Conservation (phyloP, 2,797 vertebrate genomes). For the Pempheris klunzingeri region DNA sequence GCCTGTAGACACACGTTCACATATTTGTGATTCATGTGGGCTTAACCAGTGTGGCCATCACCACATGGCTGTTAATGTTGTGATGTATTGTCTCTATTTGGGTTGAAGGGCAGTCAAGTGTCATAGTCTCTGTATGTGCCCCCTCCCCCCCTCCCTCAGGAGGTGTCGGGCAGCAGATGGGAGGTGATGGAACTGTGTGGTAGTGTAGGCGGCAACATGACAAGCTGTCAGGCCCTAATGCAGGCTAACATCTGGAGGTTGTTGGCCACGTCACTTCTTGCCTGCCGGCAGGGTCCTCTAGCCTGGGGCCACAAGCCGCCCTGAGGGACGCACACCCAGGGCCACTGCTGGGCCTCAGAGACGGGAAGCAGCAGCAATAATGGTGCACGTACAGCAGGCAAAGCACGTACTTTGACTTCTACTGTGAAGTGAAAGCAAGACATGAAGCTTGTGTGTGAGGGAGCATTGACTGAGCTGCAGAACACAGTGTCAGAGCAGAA, state of each 20-base stretch:
- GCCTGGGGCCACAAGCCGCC: conserved; percentile 71
- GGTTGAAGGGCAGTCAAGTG: conserved; percentile 30
- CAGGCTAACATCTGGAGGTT: conserved; percentile 86
- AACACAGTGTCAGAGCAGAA: conserved; percentile 16
- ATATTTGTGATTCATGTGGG: too few relatives aligned
- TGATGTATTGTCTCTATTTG: conserved; percentile 36
- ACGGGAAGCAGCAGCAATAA: conserved; percentile 33
- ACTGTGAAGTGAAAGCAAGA: not conserved
- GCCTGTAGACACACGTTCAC: conserved; percentile 59
- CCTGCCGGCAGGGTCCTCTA: conserved; percentile 64
- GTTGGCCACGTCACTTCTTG: conserved; percentile 73
- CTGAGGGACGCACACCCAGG: conserved; percentile 57
- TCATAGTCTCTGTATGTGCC: conserved; percentile 5
- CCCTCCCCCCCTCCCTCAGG: conserved; percentile 49
- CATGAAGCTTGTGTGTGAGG: not conserved
- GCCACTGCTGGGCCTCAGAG: conserved; percentile 37
- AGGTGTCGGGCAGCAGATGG: conserved; percentile 83
- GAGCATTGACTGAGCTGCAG: conserved; percentile 6
- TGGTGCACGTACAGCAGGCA: not conserved
- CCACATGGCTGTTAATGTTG: conserved; percentile 18
- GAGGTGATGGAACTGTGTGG: conserved; percentile 80
- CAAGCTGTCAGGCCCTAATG: conserved; percentile 85
- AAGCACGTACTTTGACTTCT: conserved; percentile 37
- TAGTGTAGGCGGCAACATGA: conserved; percentile 82
- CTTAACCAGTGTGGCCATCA: not conserved